Evolutionary conservation across 2,888 invertebrate genomes (phyloP).

Genomic region (Eurytoma californica): DNA sequence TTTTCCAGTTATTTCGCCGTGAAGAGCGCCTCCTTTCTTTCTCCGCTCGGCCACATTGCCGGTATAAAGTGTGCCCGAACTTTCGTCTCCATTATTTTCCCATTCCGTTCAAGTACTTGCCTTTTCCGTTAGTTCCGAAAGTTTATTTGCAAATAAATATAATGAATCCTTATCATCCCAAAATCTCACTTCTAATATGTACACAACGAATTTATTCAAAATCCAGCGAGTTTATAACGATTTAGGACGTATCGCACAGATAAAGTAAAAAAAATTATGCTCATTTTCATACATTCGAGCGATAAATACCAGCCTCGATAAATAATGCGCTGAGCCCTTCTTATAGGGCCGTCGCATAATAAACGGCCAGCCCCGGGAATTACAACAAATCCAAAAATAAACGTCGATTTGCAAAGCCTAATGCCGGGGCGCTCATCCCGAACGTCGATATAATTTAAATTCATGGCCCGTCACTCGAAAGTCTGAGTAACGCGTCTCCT

Average conservation of each 20-base stretch:
- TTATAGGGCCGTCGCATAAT: too few species aligned
- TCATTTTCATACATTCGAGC: too few species aligned
- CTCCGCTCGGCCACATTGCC: not conserved
- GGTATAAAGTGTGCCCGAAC: not conserved
- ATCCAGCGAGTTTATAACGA: too few species aligned
- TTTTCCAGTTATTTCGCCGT: constrained; percentile 29
- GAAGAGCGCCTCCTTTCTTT: constrained; percentile 8
- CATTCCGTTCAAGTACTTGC: too few species aligned
- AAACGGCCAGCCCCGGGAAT: not conserved
- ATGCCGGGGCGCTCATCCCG: not conserved
- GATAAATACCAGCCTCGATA: not conserved
- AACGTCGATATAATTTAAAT: constrained; percentile 31
- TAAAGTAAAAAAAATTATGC: too few species aligned
- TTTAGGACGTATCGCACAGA: too few species aligned
- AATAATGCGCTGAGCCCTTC: not conserved
- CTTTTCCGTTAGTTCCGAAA: too few species aligned
- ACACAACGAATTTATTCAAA: too few species aligned
- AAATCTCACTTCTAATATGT: too few species aligned
- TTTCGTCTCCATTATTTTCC: constrained; percentile 16
- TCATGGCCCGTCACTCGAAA: constrained; percentile 32
- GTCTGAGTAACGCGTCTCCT: constrained; percentile 6
- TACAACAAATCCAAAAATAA: constrained; percentile 34
- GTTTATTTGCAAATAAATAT: too few species aligned
- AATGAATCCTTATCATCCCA: too few species aligned
- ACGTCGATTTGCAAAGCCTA: constrained; percentile 5